phyloP scores from a whole-genome alignment of 2,888 invertebrate genomes.

The Thyatira batis region DNA sequence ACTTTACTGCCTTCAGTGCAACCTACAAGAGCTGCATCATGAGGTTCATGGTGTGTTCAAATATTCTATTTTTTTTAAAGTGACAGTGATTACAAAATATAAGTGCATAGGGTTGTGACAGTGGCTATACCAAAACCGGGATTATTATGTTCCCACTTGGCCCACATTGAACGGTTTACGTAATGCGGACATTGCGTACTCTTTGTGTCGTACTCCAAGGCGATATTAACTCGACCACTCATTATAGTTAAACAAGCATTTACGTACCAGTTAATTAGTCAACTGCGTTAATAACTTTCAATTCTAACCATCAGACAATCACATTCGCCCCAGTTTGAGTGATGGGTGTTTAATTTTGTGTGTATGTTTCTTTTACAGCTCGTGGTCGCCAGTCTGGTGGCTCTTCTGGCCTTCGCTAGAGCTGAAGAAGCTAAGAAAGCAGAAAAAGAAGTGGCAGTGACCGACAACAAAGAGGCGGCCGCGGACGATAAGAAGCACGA shows the following conservation, averaged over 20 bases:
- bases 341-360: conserved; percentile 8
- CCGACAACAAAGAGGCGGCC: conserved; percentile 76
- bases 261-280: conserved; percentile 53
- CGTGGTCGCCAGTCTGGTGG: conserved; percentile 84
- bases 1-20: conserved; percentile 81
- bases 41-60: conserved; percentile 79
- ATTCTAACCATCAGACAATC: conserved; percentile 34
- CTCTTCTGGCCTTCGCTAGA: conserved; percentile 81
- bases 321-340: conserved; percentile 36
- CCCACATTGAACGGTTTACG: conserved; percentile 44
- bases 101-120: conserved; percentile 35
- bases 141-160: conserved; percentile 40
- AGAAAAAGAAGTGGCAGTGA: conserved; percentile 82
- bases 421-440: conserved; percentile 83
- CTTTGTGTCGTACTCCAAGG: conserved; percentile 42
- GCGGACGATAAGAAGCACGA: conserved; percentile 87
- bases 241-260: conserved; percentile 44
- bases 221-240: conserved; percentile 48
- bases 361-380: conserved; percentile 63
- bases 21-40: conserved; percentile 78
- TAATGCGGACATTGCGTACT: conserved; percentile 60
- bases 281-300: conserved; percentile 47
- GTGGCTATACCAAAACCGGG: conserved; percentile 34
- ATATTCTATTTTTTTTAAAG: conserved; percentile 29
- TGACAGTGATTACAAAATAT: conserved; percentile 43